Percentiles rank a stretch among this genome's conserved stretches.
Evolutionary conservation across 2,797 vertebrate species (phyloP).

Genomic region (Chrosomus eos): DNA sequence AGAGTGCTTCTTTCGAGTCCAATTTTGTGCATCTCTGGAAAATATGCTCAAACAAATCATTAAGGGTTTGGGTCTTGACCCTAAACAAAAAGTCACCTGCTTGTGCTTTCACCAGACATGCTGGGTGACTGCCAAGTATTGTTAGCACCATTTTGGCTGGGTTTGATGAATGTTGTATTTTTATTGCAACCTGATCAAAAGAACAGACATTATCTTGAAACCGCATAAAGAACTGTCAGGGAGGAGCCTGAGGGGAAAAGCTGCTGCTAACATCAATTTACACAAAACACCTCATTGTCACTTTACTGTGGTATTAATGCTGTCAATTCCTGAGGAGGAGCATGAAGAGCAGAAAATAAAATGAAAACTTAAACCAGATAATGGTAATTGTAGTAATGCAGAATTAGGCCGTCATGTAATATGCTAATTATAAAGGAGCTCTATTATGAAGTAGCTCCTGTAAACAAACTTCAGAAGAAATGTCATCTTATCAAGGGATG

Average conservation of each 20-base stretch:
- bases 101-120: constrained; percentile 5
- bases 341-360: neutral
- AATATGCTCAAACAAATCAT: constrained; percentile 42
- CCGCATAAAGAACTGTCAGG: constrained; percentile 57
- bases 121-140: constrained; percentile 28
- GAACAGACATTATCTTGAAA: constrained; percentile 73
- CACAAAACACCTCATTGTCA: constrained; percentile 58
- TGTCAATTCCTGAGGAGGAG: constrained; percentile 36
- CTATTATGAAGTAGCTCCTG: constrained; percentile 37
- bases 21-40: constrained; percentile 41
- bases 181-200: constrained; percentile 64
- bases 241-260: constrained; percentile 57
- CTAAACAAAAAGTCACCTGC: constrained; percentile 15
- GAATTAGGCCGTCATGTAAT: constrained; percentile 48
- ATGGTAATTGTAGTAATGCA: constrained; percentile 40
- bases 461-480: constrained; percentile 56
- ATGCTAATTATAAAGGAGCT: constrained; percentile 48
- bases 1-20: constrained; percentile 48
- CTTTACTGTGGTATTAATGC: constrained; percentile 32
- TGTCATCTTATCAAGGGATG: constrained; percentile 30
- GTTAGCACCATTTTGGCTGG: constrained; percentile 17
- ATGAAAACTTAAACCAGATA: neutral
- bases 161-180: constrained; percentile 55
- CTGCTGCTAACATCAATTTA: constrained; percentile 55
- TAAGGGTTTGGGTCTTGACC: constrained; percentile 24